phyloP scores from a whole-genome alignment of 2,113 vertebrate species.

The Parus major region DNA sequence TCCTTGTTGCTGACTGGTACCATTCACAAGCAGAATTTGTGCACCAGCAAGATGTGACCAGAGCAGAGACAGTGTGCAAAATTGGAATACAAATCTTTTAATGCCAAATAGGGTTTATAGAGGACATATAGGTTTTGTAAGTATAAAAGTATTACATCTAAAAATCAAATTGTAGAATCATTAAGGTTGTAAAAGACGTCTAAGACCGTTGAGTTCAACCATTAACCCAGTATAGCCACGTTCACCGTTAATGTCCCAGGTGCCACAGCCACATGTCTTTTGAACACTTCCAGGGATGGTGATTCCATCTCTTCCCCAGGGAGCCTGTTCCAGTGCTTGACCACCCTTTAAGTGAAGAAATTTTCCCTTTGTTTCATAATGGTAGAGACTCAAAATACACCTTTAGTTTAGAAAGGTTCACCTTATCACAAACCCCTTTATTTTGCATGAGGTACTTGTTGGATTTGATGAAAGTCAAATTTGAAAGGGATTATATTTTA shows the following conservation, averaged over 20 bases:
- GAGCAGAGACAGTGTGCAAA: not conserved
- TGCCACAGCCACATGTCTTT: not conserved
- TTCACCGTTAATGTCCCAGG: not conserved
- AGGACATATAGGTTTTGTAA: not conserved
- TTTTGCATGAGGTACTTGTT: not conserved
- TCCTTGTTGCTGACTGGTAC: not conserved
- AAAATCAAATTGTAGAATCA: not conserved
- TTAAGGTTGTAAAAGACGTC: not conserved
- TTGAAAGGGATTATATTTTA: not conserved
- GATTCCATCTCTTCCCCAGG: not conserved
- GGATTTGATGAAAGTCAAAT: not conserved
- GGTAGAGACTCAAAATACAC: not conserved
- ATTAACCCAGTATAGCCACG: not conserved
- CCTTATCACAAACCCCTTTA: not conserved
- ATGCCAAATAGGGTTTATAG: not conserved
- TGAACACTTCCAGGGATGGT: not conserved
- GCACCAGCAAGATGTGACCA: not conserved
- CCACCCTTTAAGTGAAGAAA: not conserved
- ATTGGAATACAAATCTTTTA: not conserved
- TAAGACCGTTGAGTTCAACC: too few species aligned
- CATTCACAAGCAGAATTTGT: not conserved
- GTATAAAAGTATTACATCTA: not conserved
- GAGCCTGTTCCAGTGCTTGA: not conserved
- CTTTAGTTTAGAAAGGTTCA: not conserved
- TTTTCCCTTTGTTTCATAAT: not conserved